Conservation (phyloP, 2,888 invertebrate species). For the Penaeus monodon region DNA sequence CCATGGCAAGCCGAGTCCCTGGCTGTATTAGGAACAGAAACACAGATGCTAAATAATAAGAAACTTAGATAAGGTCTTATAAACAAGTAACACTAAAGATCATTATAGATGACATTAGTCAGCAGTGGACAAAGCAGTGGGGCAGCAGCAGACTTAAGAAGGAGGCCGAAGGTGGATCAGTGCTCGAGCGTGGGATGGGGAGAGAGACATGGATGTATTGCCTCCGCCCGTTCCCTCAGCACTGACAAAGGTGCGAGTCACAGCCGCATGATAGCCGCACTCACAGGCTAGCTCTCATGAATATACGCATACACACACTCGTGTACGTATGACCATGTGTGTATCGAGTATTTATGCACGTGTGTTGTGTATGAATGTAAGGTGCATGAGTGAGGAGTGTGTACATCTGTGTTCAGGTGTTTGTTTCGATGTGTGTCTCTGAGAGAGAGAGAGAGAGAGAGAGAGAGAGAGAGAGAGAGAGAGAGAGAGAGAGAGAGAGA, state of each 20-base stretch:
- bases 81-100: no score
- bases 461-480: not conserved
- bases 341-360: not conserved
- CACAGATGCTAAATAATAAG: no score
- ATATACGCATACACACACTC: slow-evolving; percentile 35
- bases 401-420: not conserved
- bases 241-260: slow-evolving; percentile 53
- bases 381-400: not conserved
- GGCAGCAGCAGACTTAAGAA: no score
- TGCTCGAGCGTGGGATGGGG: not conserved
- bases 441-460: not conserved
- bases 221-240: slow-evolving; percentile 13
- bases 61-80: no score
- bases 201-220: slow-evolving; percentile 44
- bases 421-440: not conserved
- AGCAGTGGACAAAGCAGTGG: no score
- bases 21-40: no score
- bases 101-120: no score
- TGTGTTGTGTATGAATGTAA: not conserved
- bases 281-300: slow-evolving; percentile 40
- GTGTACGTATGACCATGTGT: slow-evolving; percentile 16
- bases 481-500: not conserved
- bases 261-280: slow-evolving; percentile 41
- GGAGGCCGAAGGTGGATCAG: not conserved
- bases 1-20: no score